Evolutionary conservation across 2,797 vertebrate species (phyloP).

Genomic region (Epinephelus awoara): DNA sequence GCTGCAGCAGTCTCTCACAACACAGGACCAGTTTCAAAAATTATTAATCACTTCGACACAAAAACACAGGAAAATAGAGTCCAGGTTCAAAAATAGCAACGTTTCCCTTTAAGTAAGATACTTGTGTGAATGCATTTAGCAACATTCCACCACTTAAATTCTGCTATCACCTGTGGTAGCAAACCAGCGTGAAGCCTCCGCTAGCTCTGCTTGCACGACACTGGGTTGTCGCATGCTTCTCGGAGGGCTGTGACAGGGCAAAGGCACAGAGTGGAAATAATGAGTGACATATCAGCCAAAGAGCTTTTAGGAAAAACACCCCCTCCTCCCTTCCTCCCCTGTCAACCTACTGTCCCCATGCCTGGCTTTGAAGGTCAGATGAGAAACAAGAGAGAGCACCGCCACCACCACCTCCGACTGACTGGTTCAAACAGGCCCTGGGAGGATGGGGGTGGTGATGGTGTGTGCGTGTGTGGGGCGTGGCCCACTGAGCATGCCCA

Average conservation of each 20-base stretch:
- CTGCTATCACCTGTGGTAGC: conserved; percentile 26
- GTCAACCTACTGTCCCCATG: conserved; percentile 67
- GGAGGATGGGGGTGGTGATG: conserved; percentile 36
- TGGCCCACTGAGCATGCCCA: conserved; percentile 83
- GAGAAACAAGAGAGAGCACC: conserved; percentile 68
- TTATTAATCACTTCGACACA: too few relatives aligned
- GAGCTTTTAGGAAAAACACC: conserved; percentile 73
- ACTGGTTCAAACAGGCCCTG: conserved; percentile 81
- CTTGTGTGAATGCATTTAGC: too few relatives aligned
- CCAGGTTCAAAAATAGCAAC: too few relatives aligned
- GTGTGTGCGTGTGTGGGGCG: conserved; percentile 44
- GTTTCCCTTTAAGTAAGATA: too few relatives aligned
- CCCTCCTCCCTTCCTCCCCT: conserved; percentile 30
- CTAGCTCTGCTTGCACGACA: conserved; percentile 32
- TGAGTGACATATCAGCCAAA: conserved; percentile 77
- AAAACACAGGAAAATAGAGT: too few relatives aligned
- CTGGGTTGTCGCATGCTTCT: conserved; percentile 49
- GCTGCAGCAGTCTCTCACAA: too few relatives aligned
- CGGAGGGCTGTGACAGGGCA: conserved; percentile 61
- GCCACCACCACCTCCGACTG: conserved; percentile 62
- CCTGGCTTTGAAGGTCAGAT: conserved; percentile 82
- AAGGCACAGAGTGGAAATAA: conserved; percentile 76
- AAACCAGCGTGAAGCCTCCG: conserved; percentile 25
- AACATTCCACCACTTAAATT: too few relatives aligned
- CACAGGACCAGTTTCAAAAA: too few relatives aligned